Conservation (phyloP, 2,888 invertebrate genomes). For the Nesidiocoris tenuis region DNA sequence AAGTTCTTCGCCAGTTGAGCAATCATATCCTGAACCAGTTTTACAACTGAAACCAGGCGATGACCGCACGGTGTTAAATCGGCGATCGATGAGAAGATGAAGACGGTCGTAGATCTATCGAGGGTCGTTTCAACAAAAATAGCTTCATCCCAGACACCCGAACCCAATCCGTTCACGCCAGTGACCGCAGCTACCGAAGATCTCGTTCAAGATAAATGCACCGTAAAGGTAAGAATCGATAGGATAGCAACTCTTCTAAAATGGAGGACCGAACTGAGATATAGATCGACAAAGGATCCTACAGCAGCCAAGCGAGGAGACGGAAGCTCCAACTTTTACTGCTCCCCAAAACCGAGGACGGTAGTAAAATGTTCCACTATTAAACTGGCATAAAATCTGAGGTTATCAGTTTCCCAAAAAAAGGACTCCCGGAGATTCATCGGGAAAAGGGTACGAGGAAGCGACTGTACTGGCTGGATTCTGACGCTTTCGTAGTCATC, state of each 20-base stretch:
- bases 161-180: background rate
- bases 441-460: background rate
- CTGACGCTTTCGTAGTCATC: background rate
- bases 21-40: background rate
- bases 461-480: background rate
- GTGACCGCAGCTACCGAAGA: background rate
- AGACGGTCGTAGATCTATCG: background rate
- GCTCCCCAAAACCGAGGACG: background rate
- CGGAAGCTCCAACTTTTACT: background rate
- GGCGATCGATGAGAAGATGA: background rate
- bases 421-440: background rate
- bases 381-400: slow-evolving; percentile 33
- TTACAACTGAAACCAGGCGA: background rate
- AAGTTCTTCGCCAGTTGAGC: too few relatives aligned
- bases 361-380: slow-evolving; percentile 36
- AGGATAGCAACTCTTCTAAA: too few relatives aligned
- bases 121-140: background rate
- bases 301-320: background rate
- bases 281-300: background rate
- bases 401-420: slow-evolving; percentile 38
- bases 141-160: background rate
- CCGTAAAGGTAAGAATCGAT: background rate
- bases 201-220: background rate
- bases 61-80: background rate
- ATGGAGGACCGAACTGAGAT: background rate